Base-by-base conservation (phyloP, 1,140 invertebrate species). In the Antheraea pernyi region DNA sequence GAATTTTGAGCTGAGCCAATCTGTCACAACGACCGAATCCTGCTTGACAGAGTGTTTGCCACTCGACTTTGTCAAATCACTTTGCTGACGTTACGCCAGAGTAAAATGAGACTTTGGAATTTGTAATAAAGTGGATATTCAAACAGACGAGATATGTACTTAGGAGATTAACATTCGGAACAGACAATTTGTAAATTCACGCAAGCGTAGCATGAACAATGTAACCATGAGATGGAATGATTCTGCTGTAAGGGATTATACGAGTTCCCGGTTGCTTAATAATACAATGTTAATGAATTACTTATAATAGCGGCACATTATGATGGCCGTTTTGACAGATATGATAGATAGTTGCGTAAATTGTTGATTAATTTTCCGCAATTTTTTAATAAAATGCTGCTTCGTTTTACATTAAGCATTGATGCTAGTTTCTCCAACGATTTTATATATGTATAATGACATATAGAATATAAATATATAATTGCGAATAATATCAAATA, bases 31-130 rank as follows among this genome's bases (percentile, higher is more conserved):
- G 36, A 22, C 37, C 39, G 9, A 48, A 65, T 46, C 64, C 39
- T 18, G 64, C 64, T 65, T 65, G 64, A 65, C 64, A 48, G 42
- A 65, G 64, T 42, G 19, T 48, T 65, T 65, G 64, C 64, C 64
- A 48, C 64, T 65, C 39, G 18, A 53, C 64, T 22, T 65, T 53
- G 39, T 42, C 37, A 65, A 65, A 19, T 53, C 19, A 53, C 64
- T 65, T 42, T 46, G 59, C 59, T 61, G 60, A 61, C 19, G 60
- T 30, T 19, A 61, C 11, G 60, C 9, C 9, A 16, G n/a, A 61
- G n/a, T 61, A 53, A 53, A 53, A 53, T n/a, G 46, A 53, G 46
- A 53, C 46, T 53, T n/a, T 53, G 46, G 46, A 53, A 13, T 53
- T 53, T 16, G 46, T 53, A 53, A 53, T 53, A 53, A 53, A 53